Percentiles rank a stretch among this genome's conserved stretches.
Evolutionary conservation across 2,888 invertebrate genomes (phyloP).

Genomic region (Seladonia tumulorum): DNA sequence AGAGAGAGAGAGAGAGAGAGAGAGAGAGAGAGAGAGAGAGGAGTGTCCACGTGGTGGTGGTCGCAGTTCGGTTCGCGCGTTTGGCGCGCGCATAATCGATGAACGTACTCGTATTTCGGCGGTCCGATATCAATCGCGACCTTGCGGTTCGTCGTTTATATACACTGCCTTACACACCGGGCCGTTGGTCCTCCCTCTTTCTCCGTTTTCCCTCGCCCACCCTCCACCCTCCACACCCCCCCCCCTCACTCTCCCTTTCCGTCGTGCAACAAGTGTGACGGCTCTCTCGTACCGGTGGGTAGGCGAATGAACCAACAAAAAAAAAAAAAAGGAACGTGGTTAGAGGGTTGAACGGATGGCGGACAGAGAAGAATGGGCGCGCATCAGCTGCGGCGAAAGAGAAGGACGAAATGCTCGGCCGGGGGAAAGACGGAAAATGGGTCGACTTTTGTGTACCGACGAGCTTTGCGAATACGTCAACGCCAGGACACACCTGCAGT

Average conservation of each 20-base stretch:
- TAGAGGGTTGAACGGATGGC: slow-evolving; percentile 25
- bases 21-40: too few species aligned
- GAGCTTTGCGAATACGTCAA: slow-evolving; percentile 69
- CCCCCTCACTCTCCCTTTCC: slow-evolving; percentile 47
- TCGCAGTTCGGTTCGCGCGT: neutral
- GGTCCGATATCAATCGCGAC: slow-evolving; percentile 48
- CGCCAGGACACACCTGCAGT: slow-evolving; percentile 65
- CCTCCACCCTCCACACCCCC: slow-evolving; percentile 14
- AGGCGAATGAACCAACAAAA: slow-evolving; percentile 59
- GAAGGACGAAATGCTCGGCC: slow-evolving; percentile 21
- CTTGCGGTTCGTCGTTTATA: slow-evolving; percentile 46
- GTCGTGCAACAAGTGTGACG: slow-evolving; percentile 75
- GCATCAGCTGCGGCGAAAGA: slow-evolving; percentile 25
- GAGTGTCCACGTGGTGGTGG: neutral
- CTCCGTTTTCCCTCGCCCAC: slow-evolving; percentile 16
- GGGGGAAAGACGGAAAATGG: slow-evolving; percentile 67
- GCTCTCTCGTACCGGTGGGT: slow-evolving; percentile 49
- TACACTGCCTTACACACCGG: slow-evolving; percentile 51
- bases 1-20: too few species aligned
- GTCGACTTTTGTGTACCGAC: slow-evolving; percentile 74
- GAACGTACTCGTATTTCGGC: slow-evolving; percentile 41
- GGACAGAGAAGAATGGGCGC: slow-evolving; percentile 12
- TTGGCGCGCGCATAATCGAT: slow-evolving; percentile 34
- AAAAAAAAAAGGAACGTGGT: slow-evolving; percentile 7
- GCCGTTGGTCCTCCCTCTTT: slow-evolving; percentile 23